Percentiles rank a stretch among this genome's conserved stretches.
Evolutionary conservation across 2,888 invertebrate genomes (phyloP).

Genomic region (Mesoligia furuncula): DNA sequence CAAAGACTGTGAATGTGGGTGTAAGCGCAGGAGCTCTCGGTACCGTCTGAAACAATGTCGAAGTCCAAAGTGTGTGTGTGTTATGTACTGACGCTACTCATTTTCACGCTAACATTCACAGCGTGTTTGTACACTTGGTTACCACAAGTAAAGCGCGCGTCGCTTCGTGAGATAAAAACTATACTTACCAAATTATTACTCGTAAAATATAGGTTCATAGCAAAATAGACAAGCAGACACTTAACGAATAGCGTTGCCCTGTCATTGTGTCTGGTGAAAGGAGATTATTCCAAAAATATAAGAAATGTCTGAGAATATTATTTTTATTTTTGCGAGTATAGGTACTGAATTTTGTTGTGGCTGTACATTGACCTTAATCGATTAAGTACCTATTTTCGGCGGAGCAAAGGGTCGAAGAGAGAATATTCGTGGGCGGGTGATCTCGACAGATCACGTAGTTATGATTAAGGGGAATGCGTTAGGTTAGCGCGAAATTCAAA

Average conservation of each 20-base stretch:
- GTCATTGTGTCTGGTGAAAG: constrained; percentile 17
- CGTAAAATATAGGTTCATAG: neutral
- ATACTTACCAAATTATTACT: neutral
- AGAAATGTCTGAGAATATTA: constrained; percentile 49
- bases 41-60: neutral
- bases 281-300: constrained; percentile 27
- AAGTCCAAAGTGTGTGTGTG: neutral
- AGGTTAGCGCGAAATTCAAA: too few species aligned
- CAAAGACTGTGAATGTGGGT: neutral
- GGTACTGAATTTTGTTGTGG: constrained; percentile 50
- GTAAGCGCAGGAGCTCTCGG: neutral
- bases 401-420: constrained; percentile 54
- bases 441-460: constrained; percentile 52
- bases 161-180: neutral
- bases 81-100: neutral
- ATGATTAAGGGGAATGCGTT: constrained; percentile 35
- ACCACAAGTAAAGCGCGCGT: neutral
- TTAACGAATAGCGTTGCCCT: constrained; percentile 13
- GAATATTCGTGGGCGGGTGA: constrained; percentile 37
- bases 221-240: constrained; percentile 2
- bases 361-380: constrained; percentile 64
- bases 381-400: constrained; percentile 59
- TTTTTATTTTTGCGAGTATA: constrained; percentile 56
- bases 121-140: neutral
- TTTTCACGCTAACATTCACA: neutral